These are phyloP conservation scores for Callithrix jacchus DNA, from an alignment of 2,113 vertebrate species.

Conservation along the genomic window DNA sequence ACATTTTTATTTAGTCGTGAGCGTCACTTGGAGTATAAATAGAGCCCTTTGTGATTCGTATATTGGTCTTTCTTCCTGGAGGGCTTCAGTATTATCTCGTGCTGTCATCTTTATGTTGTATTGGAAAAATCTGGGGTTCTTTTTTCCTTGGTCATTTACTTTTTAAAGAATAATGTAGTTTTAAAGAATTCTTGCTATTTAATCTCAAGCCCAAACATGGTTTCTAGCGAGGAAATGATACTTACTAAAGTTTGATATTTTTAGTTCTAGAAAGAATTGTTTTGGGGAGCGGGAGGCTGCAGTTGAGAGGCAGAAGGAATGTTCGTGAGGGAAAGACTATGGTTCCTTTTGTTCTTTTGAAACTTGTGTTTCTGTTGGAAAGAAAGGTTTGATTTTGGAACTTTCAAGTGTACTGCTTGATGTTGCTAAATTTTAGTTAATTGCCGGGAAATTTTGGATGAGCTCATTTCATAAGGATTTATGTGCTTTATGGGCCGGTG, in stretches of 20 bases:
- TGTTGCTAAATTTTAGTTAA: conserved; percentile 23
- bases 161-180: conserved; percentile 30
- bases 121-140: conserved; percentile 53
- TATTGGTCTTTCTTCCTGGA: neutral
- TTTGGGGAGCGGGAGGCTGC: neutral
- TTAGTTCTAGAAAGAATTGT: conserved; percentile 57
- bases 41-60: neutral
- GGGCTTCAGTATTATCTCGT: neutral
- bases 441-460: conserved; percentile 39
- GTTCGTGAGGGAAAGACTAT: neutral
- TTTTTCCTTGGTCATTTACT: conserved; percentile 25
- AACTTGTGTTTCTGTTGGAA: neutral
- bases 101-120: conserved; percentile 20
- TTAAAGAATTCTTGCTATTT: conserved; percentile 60
- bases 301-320: neutral
- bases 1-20: neutral
- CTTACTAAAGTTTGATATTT: conserved; percentile 45
- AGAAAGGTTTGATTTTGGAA: neutral
- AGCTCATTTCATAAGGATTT: conserved; percentile 21
- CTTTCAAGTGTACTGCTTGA: neutral
- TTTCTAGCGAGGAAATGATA: conserved; percentile 38
- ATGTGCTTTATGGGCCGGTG: neutral
- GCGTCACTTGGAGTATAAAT: neutral
- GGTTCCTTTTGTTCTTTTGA: neutral
- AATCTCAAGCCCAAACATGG: conserved; percentile 52